A percentile compares a stretch with the other conserved stretches of the same genome.
Evolutionary conservation across 2,797 vertebrate species (phyloP).

Genomic region (Choloepus didactylus): DNA sequence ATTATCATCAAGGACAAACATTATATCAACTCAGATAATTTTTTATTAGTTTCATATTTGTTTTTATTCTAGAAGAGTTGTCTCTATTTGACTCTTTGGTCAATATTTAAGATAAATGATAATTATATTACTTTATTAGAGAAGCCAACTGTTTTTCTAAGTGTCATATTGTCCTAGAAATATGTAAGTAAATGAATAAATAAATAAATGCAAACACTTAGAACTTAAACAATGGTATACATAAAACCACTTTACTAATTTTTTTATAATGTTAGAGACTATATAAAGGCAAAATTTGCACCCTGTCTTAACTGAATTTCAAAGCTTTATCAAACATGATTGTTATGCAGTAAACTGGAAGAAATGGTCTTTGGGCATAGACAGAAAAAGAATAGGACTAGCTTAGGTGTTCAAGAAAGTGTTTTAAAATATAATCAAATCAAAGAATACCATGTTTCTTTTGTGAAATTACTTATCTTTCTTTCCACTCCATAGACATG

Average conservation of each 20-base stretch:
- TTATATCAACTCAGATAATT: not conserved
- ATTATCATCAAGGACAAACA: not conserved
- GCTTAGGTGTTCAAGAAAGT: slow-evolving; percentile 37
- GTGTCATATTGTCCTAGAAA: slow-evolving; percentile 65
- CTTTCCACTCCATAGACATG: slow-evolving; percentile 22
- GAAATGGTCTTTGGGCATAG: not conserved
- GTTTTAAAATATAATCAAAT: slow-evolving; percentile 15
- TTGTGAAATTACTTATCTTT: not conserved
- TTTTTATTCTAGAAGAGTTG: not conserved
- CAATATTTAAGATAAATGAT: slow-evolving; percentile 49
- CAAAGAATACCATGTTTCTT: slow-evolving; percentile 23
- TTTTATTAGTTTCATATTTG: not conserved
- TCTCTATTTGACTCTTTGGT: not conserved
- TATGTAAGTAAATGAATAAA: slow-evolving; percentile 19
- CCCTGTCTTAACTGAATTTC: slow-evolving; percentile 53
- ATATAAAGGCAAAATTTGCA: not conserved
- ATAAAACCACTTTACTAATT: slow-evolving; percentile 55
- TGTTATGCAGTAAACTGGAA: slow-evolving; percentile 55
- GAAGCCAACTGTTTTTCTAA: slow-evolving; percentile 58
- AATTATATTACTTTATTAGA: slow-evolving; percentile 4
- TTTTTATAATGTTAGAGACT: slow-evolving; percentile 36
- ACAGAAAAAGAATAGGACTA: slow-evolving; percentile 22
- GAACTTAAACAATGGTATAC: slow-evolving; percentile 45
- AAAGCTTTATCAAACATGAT: slow-evolving; percentile 42
- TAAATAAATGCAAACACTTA: not conserved